phyloP scores from a whole-genome alignment of 2,888 invertebrate genomes.

The Conus canariensis region DNA sequence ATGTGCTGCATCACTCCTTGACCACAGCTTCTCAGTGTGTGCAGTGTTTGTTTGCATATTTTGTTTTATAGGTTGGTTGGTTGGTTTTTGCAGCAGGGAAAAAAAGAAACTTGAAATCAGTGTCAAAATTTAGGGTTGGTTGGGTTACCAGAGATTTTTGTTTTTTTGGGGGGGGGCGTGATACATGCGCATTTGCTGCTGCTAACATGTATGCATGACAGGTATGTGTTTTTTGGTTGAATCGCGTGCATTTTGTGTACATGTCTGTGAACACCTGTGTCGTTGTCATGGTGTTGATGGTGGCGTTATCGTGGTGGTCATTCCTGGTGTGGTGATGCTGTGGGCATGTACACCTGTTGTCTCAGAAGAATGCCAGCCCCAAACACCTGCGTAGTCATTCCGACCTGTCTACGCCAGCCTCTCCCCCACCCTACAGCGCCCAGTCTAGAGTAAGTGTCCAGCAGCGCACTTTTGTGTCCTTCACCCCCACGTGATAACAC shows the following conservation, averaged over 20 bases:
- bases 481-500: no score
- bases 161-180: no score
- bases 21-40: no score
- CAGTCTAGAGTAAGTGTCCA: constrained; percentile 50
- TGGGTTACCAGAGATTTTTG: no score
- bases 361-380: constrained; percentile 37
- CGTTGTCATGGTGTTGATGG: not conserved
- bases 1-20: no score
- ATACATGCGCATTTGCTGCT: no score
- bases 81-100: no score
- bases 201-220: not conserved
- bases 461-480: no score
- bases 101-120: no score
- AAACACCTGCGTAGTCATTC: constrained; percentile 57
- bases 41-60: no score
- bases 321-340: not conserved
- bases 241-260: not conserved
- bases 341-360: not conserved
- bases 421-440: constrained; percentile 49
- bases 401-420: constrained; percentile 49
- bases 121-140: no score
- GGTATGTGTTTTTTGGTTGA: not conserved
- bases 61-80: no score
- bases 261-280: not conserved
- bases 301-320: not conserved